A percentile compares a stretch with the other conserved stretches of the same genome.
Conservation (phyloP, 2,888 invertebrate genomes). For the Bimastos eiseni region DNA sequence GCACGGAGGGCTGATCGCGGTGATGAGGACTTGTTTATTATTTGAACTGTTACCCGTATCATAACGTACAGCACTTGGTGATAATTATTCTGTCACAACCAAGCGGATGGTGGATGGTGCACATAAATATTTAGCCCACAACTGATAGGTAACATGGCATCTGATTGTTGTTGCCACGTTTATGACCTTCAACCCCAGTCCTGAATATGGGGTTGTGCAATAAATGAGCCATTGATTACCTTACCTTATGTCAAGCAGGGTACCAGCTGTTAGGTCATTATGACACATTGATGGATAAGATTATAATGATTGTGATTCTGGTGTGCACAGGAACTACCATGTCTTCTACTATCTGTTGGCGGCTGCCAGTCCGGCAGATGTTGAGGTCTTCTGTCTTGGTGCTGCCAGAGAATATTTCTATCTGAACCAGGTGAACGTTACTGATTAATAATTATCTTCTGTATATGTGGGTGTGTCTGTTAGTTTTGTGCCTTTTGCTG, state of each 20-base stretch:
- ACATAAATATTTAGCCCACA: background rate
- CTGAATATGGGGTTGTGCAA: background rate
- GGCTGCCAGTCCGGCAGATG: constrained; percentile 80
- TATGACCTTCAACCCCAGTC: background rate
- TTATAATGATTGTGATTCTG: background rate
- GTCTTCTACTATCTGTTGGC: constrained; percentile 93
- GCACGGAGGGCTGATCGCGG: background rate
- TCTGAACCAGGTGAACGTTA: constrained; percentile 74
- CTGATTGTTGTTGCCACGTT: background rate
- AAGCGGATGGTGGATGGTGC: background rate
- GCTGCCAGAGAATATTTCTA: constrained; percentile 87
- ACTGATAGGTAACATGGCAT: background rate
- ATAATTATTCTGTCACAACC: background rate
- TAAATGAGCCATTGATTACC: background rate
- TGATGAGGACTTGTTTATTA: background rate
- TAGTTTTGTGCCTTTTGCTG: background rate
- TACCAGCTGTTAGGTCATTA: background rate
- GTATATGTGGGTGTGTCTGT: background rate
- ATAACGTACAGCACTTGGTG: background rate
- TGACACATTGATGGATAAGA: background rate
- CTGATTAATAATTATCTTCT: background rate
- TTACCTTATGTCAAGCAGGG: background rate
- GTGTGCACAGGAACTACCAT: constrained; percentile 78
- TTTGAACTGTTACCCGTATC: background rate
- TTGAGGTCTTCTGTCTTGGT: constrained; percentile 78